A percentile compares a stretch with the other conserved stretches of the same genome.
These are phyloP conservation scores for Sus scrofa DNA, from an alignment of 2,113 vertebrate species.

Conservation along the genomic window T2T-Sscrofa CM000829.6:26172501-26173000, in stretches of 20 bases:
- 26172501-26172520: background rate
- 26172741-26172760: fast-evolving
- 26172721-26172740: background rate
- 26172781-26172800: fast-evolving
- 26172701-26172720: background rate
- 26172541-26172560: background rate
- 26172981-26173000: background rate
- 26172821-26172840: fast-evolving
- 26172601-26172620: background rate
- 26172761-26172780: background rate
- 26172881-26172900: background rate
- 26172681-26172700: background rate
- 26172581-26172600: background rate
- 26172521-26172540: background rate
- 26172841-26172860: background rate
- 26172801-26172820: fast-evolving
- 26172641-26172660: too few relatives aligned
- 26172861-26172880: fast-evolving
- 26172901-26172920: background rate
- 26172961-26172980: background rate
- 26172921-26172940: background rate
- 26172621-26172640: background rate
- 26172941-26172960: background rate
- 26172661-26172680: background rate
- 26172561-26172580: too few relatives aligned